Evolutionary conservation across 1,140 invertebrate genomes (phyloP).

Genomic region (Rhysida immarginata): DNA sequence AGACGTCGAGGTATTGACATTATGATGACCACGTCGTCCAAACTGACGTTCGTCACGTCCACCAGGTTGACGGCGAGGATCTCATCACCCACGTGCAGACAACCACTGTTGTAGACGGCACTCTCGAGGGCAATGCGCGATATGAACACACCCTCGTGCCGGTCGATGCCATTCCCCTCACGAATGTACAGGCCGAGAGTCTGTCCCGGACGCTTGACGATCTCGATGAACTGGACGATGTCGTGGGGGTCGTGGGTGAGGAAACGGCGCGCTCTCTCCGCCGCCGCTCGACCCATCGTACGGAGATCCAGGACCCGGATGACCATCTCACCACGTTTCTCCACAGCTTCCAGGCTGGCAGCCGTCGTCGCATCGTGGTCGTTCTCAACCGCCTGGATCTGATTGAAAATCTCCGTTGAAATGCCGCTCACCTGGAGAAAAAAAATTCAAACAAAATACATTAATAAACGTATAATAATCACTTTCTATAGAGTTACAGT

Average conservation of each 20-base stretch:
- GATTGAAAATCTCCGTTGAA: conserved; percentile 85
- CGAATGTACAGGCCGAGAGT: conserved; percentile 94
- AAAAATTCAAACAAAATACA: too few species aligned
- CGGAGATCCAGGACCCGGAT: conserved; percentile 67
- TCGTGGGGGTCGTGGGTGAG: conserved; percentile 26
- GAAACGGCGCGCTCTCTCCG: conserved; percentile 67
- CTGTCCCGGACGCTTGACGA: conserved; percentile 96
- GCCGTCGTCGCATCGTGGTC: conserved; percentile 83
- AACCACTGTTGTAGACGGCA: conserved; percentile 88
- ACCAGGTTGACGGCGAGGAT: conserved; percentile 95
- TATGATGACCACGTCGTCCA: conserved; percentile 97
- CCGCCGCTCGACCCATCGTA: conserved; percentile 59
- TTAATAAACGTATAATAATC: too few species aligned
- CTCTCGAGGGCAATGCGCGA: conserved; percentile 94
- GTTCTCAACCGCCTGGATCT: conserved; percentile 89
- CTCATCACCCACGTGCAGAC: conserved; percentile 94
- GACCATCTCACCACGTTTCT: conserved; percentile 83
- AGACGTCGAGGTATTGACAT: conserved; percentile 96
- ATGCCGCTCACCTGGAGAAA: conserved; percentile 68
- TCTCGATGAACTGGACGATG: conserved; percentile 86
- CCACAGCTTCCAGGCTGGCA: conserved; percentile 75
- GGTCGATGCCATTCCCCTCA: conserved; percentile 85
- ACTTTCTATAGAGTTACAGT: too few species aligned
- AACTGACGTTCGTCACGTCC: conserved; percentile 89
- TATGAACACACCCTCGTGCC: conserved; percentile 92